Conservation (phyloP, 2,113 vertebrate species). For the Alouatta palliata region DNA sequence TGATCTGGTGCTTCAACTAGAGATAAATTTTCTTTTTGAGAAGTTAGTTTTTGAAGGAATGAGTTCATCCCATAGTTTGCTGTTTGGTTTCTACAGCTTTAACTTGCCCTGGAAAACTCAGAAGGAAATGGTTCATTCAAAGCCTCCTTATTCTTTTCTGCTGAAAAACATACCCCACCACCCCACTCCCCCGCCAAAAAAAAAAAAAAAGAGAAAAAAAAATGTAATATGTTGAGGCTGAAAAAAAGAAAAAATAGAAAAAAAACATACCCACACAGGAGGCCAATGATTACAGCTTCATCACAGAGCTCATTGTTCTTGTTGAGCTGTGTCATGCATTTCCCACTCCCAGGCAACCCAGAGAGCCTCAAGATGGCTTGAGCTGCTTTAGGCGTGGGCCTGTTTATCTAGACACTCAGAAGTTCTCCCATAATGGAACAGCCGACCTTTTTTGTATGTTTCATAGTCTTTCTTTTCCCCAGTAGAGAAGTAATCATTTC, state of each 20-base stretch:
- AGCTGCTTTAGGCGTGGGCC: background rate
- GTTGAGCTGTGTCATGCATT: background rate
- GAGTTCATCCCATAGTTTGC: slow-evolving; percentile 8
- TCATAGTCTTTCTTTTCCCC: background rate
- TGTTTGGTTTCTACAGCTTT: slow-evolving; percentile 37
- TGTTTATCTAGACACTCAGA: background rate
- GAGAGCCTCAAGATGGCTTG: background rate
- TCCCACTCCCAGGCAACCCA: background rate
- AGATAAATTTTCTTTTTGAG: background rate
- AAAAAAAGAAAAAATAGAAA: too few species aligned
- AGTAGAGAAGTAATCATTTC: slow-evolving; percentile 39
- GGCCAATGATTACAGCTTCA: background rate
- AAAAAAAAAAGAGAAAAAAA: too few species aligned
- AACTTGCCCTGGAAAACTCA: background rate
- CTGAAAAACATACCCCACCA: background rate
- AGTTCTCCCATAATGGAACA: background rate
- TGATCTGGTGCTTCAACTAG: background rate
- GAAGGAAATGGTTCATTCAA: slow-evolving; percentile 8
- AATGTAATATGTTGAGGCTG: too few species aligned
- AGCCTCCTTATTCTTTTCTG: background rate
- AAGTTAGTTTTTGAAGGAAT: slow-evolving; percentile 15
- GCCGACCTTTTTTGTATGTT: background rate
- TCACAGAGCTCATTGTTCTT: background rate
- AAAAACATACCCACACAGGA: background rate
- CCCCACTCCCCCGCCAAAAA: accelerated